Conservation (phyloP, 2,113 vertebrate species). For the Indri indri region DNA sequence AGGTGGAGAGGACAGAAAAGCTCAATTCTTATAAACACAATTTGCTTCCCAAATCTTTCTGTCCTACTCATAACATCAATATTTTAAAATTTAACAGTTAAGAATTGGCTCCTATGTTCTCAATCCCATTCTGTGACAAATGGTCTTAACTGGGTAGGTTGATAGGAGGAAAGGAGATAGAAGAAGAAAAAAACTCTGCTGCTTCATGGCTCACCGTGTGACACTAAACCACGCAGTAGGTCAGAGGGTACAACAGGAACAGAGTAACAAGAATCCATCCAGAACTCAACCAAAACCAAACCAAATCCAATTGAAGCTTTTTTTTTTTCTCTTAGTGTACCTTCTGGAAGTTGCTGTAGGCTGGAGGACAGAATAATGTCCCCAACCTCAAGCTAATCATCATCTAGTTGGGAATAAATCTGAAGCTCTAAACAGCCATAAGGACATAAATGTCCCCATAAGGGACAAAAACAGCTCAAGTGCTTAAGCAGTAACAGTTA, state of each 20-base stretch:
- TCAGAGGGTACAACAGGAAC: neutral
- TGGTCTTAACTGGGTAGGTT: neutral
- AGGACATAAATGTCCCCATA: neutral
- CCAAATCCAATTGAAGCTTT: neutral
- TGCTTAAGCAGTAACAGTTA: neutral
- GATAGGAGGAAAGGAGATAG: fast-evolving
- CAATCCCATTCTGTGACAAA: neutral
- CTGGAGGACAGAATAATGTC: neutral
- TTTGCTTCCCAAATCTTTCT: neutral
- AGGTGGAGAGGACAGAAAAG: neutral
- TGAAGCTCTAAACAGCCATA: neutral
- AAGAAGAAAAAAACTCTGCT: neutral
- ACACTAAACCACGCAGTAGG: neutral
- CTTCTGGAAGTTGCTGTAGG: neutral
- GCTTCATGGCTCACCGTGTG: neutral
- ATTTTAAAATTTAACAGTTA: neutral
- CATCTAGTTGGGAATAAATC: neutral
- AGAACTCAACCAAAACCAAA: neutral
- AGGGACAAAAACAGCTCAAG: neutral
- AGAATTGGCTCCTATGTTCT: neutral
- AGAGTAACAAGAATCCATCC: neutral
- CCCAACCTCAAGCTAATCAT: neutral
- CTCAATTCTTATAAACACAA: neutral
- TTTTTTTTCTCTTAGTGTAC: neutral
- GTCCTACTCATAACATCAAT: neutral